Percentiles rank a stretch among this genome's conserved stretches.
Evolutionary conservation across 2,113 vertebrate species (phyloP).

Genomic region (Onychostoma macrolepis): DNA sequence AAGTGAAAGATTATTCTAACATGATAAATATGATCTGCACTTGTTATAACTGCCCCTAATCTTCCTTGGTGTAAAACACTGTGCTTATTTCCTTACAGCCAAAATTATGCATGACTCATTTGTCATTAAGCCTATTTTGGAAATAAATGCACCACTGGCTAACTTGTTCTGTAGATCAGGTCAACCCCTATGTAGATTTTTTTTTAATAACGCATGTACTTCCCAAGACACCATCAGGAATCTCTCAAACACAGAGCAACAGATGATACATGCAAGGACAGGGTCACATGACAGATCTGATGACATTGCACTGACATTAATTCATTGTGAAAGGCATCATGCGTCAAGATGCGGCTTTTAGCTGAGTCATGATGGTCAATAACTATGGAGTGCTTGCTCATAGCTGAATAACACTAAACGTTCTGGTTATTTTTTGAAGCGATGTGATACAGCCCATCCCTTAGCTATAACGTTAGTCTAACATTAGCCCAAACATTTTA

Average conservation of each 20-base stretch:
- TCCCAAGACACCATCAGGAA: not conserved
- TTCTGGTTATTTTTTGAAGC: not conserved
- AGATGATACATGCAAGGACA: constrained; percentile 4
- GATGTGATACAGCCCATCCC: not conserved
- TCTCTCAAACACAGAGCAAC: not conserved
- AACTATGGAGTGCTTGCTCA: not conserved
- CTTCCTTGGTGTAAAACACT: not conserved
- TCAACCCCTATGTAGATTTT: not conserved
- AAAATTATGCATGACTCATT: not conserved
- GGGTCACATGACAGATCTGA: not conserved
- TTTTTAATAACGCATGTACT: not conserved
- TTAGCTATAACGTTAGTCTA: not conserved
- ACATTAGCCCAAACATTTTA: not conserved
- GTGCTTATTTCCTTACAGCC: not conserved
- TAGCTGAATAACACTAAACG: not conserved
- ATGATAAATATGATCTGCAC: not conserved
- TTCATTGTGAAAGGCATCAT: not conserved
- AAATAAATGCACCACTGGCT: not conserved
- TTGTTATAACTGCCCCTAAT: not conserved
- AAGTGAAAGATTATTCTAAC: too few relatives aligned
- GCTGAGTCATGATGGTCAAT: not conserved
- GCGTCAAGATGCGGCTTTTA: constrained; percentile 1
- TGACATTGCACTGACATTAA: not conserved
- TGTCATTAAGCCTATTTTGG: not conserved
- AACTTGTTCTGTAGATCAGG: not conserved